These are phyloP conservation scores for Datnioides undecimradiatus DNA, from an alignment of 2,113 vertebrate genomes.

Conservation along the genomic window DNA sequence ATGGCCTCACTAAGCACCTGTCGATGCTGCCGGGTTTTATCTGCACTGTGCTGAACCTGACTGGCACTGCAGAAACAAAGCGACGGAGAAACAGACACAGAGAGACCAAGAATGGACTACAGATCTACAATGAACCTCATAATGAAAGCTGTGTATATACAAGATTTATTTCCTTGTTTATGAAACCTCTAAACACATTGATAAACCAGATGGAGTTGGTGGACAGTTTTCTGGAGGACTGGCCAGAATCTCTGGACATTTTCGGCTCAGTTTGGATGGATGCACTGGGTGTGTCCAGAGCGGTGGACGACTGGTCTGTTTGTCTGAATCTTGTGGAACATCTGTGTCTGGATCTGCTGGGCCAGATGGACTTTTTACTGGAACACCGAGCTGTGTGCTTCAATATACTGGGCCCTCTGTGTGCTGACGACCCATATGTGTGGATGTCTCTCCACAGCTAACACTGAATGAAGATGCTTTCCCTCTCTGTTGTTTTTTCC, in stretches of 20 bases:
- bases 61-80: constrained; percentile 16
- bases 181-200: not conserved
- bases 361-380: constrained; percentile 73
- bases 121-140: not conserved
- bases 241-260: constrained; percentile 66
- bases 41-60: constrained; percentile 16
- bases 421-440: constrained; percentile 70
- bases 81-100: not conserved
- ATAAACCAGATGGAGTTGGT: constrained; percentile 45
- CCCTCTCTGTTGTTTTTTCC: not conserved
- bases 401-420: constrained; percentile 70
- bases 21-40: constrained; percentile 39
- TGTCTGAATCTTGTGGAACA: constrained; percentile 74
- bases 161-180: not conserved
- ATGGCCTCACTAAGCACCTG: constrained; percentile 74
- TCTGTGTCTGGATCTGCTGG: constrained; percentile 72
- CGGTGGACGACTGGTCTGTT: constrained; percentile 63
- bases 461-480: constrained; percentile 21
- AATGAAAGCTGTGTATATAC: not conserved
- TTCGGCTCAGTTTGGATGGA: constrained; percentile 73
- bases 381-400: constrained; percentile 75
- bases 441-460: constrained; percentile 72
- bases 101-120: not conserved
- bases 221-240: constrained; percentile 61
- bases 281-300: constrained; percentile 39